phyloP scores from a whole-genome alignment of 2,888 invertebrate genomes.

The Andrena minutula region DNA sequence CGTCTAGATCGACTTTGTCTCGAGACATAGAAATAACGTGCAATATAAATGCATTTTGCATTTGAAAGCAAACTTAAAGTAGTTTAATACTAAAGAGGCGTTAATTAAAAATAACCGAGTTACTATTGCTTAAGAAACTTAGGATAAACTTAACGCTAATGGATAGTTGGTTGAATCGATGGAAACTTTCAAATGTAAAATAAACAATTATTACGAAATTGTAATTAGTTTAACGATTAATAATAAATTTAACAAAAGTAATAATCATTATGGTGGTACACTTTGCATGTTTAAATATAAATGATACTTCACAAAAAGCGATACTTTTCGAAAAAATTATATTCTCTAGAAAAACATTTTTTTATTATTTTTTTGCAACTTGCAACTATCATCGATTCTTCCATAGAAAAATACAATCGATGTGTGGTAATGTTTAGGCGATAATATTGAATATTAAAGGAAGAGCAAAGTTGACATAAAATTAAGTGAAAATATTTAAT shows the following conservation, averaged over 20 bases:
- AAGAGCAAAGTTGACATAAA: not conserved
- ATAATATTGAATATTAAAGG: slow-evolving; percentile 7
- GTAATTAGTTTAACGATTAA: too few species aligned
- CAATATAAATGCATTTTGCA: not conserved
- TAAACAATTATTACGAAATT: not conserved
- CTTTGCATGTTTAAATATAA: not conserved
- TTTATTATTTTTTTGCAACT: too few species aligned
- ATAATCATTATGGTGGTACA: not conserved
- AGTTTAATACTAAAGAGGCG: slow-evolving; percentile 28
- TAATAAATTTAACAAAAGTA: too few species aligned
- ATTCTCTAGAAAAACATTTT: not conserved
- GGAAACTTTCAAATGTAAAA: not conserved
- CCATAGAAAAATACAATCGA: slow-evolving; percentile 10
- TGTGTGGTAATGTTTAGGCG: slow-evolving; percentile 22
- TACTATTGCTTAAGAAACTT: slow-evolving; percentile 46
- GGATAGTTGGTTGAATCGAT: slow-evolving; percentile 39
- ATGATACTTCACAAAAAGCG: not conserved
- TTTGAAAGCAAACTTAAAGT: slow-evolving; percentile 20
- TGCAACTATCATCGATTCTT: slow-evolving; percentile 31
- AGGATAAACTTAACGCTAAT: slow-evolving; percentile 36
- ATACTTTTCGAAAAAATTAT: not conserved
- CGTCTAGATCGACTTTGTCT: slow-evolving; percentile 46
- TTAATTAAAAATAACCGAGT: slow-evolving; percentile 38
- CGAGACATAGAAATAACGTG: slow-evolving; percentile 30
- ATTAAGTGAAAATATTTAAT: slow-evolving; percentile 8